Conservation (phyloP, 2,797 vertebrate genomes). For the Carduelis carduelis region DNA sequence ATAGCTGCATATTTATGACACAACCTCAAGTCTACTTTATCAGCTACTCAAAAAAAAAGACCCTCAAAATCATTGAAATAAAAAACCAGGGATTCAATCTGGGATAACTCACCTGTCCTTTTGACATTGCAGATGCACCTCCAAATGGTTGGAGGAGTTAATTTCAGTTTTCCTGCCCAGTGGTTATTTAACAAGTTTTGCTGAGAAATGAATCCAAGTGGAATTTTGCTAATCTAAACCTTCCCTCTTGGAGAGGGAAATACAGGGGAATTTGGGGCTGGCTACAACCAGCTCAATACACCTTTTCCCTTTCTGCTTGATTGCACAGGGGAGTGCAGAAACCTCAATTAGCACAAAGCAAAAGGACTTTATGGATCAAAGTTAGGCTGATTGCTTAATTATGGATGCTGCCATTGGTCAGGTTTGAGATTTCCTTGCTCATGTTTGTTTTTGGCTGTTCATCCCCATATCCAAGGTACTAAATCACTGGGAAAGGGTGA, state of each 20-base stretch:
- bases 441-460: background rate
- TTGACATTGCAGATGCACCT: background rate
- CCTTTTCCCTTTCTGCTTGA: background rate
- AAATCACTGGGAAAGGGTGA: background rate
- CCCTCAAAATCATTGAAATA: fast-evolving
- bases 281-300: background rate
- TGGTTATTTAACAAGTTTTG: background rate
- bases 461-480: background rate
- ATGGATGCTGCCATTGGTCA: background rate
- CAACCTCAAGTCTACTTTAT: background rate
- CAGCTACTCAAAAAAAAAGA: background rate
- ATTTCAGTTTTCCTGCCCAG: background rate
- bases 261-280: background rate
- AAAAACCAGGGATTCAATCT: background rate
- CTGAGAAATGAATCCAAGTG: background rate
- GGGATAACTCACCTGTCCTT: background rate
- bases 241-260: background rate
- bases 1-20: background rate
- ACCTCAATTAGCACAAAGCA: background rate
- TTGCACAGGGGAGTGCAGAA: background rate
- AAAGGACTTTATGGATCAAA: background rate
- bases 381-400: background rate
- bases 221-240: background rate
- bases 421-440: background rate
- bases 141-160: background rate